Evolutionary conservation across 2,113 vertebrate genomes (phyloP).

Genomic region (Cyprinodon variegatus): DNA sequence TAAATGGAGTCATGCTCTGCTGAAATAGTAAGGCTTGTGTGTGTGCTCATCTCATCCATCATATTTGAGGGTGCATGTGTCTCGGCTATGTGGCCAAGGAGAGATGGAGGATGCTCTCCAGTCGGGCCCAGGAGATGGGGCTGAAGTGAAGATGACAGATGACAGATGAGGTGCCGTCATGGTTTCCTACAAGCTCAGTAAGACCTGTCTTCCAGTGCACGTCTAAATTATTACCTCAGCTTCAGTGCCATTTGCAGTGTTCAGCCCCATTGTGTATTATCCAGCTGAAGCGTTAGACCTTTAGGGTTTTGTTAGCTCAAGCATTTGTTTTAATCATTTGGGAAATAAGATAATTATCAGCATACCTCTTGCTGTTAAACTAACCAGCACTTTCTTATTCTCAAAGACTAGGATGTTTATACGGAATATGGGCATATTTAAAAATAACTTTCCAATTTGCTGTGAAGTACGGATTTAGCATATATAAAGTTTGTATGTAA

Average conservation of each 20-base stretch:
- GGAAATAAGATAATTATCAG: conserved; percentile 27
- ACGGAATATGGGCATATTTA: not conserved
- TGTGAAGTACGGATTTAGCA: conserved; percentile 2
- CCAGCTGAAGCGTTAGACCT: conserved; percentile 35
- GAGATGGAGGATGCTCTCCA: conserved; percentile 68
- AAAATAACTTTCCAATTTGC: conserved; percentile 6
- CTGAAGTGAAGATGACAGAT: conserved; percentile 70
- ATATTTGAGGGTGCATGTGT: conserved; percentile 51
- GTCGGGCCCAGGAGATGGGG: conserved; percentile 64
- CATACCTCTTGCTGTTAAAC: conserved; percentile 7
- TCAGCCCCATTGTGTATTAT: conserved; percentile 34
- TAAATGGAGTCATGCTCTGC: conserved; percentile 73
- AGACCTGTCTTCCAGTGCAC: conserved; percentile 65
- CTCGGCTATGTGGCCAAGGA: conserved; percentile 54
- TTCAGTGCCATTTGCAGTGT: conserved; percentile 43
- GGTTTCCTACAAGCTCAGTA: conserved; percentile 71
- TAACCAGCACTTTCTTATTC: conserved; percentile 5
- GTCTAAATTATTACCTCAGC: conserved; percentile 74
- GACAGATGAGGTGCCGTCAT: conserved; percentile 75
- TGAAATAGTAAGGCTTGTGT: conserved; percentile 56
- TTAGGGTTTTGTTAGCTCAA: conserved; percentile 27
- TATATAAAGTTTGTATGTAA: conserved; percentile 6
- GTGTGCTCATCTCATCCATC: conserved; percentile 65
- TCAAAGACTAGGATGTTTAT: not conserved
- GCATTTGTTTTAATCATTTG: conserved; percentile 31